These are phyloP conservation scores for Cyanocitta stelleri DNA, from an alignment of 2,113 vertebrate genomes.

Conservation along the genomic window DNA sequence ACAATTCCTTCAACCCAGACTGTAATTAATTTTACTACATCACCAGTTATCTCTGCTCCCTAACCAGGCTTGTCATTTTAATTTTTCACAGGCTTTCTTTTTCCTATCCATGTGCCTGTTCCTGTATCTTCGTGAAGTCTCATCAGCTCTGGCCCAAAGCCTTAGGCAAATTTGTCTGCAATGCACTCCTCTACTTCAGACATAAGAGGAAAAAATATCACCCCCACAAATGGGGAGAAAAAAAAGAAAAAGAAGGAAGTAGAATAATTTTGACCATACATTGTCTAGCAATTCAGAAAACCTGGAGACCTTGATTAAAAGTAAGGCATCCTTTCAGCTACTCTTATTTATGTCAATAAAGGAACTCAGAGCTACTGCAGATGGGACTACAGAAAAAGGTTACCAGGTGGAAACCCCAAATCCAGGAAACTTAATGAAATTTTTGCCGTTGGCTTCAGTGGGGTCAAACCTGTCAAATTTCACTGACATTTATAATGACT, in stretches of 20 bases:
- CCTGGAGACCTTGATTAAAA: neutral
- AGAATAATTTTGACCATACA: neutral
- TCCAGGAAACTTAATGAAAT: neutral
- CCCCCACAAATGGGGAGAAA: neutral
- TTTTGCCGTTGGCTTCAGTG: neutral
- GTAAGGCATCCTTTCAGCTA: neutral
- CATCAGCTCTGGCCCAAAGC: constrained; percentile 56
- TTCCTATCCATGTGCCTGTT: constrained; percentile 34
- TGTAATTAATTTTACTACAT: constrained; percentile 68
- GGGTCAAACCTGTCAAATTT: neutral
- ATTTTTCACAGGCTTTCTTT: constrained; percentile 65
- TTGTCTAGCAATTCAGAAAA: neutral
- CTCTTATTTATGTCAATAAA: neutral
- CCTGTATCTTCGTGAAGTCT: constrained; percentile 51
- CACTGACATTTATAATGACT: neutral
- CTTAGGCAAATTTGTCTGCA: constrained; percentile 52
- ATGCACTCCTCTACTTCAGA: constrained; percentile 30
- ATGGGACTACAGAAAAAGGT: neutral
- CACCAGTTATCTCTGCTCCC: constrained; percentile 54
- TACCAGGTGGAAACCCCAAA: neutral
- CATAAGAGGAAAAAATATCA: neutral
- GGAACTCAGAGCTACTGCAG: neutral
- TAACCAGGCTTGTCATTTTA: constrained; percentile 69
- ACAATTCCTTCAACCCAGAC: constrained; percentile 35
- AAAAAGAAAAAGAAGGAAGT: neutral